A percentile compares a stretch with the other conserved stretches of the same genome.
Conservation (phyloP, 2,888 invertebrate species). For the Eupithecia centaureata region DNA sequence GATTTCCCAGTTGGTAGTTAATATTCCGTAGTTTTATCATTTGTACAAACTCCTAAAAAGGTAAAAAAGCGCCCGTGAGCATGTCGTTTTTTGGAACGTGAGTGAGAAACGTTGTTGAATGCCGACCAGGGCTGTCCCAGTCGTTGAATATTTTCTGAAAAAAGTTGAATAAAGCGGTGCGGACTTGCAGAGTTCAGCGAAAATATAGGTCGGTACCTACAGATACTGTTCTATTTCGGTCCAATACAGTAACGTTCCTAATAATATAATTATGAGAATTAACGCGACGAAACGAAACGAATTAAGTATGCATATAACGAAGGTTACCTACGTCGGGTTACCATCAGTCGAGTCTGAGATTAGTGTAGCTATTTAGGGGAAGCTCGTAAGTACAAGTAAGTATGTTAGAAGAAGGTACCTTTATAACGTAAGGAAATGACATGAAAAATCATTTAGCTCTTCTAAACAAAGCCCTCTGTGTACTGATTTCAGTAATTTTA, state of each 20-base stretch:
- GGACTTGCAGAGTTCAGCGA: neutral
- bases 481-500: too few species aligned
- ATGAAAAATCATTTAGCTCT: too few species aligned
- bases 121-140: conserved; percentile 66
- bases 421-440: too few species aligned
- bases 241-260: neutral
- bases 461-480: too few species aligned
- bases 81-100: conserved; percentile 64
- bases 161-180: conserved; percentile 32
- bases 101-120: conserved; percentile 64
- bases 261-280: neutral
- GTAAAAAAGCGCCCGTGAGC: neutral
- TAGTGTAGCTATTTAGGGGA: too few species aligned
- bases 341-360: too few species aligned
- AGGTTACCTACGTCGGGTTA: too few species aligned
- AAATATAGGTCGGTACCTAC: neutral
- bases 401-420: too few species aligned
- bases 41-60: neutral
- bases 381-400: too few species aligned
- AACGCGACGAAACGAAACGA: too few species aligned
- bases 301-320: too few species aligned
- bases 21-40: neutral
- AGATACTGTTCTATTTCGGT: neutral
- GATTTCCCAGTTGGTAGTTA: neutral
- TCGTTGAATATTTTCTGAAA: conserved; percentile 57